Conservation (phyloP, 2,888 invertebrate species). For the Leptinotarsa juncta region DNA sequence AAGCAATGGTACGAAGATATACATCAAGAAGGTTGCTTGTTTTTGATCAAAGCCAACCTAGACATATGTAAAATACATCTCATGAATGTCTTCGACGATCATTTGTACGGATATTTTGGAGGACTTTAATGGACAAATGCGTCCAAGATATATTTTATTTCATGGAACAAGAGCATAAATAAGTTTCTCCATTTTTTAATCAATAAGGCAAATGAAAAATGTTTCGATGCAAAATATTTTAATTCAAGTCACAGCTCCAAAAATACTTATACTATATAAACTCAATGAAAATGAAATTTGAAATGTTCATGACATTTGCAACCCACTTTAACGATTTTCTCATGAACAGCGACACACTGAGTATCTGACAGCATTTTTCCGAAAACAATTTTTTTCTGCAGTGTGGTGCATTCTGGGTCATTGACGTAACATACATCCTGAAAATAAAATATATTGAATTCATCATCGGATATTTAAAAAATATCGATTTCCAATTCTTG, state of each 20-base stretch:
- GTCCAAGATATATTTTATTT: too few species aligned
- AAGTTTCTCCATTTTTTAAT: too few species aligned
- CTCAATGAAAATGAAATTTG: constrained; percentile 42
- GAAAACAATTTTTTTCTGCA: constrained; percentile 34
- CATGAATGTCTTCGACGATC: too few species aligned
- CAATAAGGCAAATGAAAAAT: background rate
- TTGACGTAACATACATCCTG: constrained; percentile 41
- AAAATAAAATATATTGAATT: constrained; percentile 12
- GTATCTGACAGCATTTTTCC: constrained; percentile 28
- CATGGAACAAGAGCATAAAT: too few species aligned
- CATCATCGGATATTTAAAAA: too few species aligned
- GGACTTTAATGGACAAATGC: too few species aligned
- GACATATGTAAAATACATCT: too few species aligned
- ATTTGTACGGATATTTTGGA: too few species aligned
- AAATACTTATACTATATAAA: background rate
- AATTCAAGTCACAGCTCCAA: background rate
- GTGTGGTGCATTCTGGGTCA: constrained; percentile 36
- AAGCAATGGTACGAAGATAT: too few species aligned
- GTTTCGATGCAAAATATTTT: background rate
- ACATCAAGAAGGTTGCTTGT: too few species aligned
- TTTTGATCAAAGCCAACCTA: too few species aligned
- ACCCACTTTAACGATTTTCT: constrained; percentile 47
- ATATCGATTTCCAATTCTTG: too few species aligned
- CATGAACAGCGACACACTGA: constrained; percentile 28
- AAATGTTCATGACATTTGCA: constrained; percentile 51